Conservation (phyloP, 2,888 invertebrate genomes). For the Hirtodrosophila histrioides region DNA sequence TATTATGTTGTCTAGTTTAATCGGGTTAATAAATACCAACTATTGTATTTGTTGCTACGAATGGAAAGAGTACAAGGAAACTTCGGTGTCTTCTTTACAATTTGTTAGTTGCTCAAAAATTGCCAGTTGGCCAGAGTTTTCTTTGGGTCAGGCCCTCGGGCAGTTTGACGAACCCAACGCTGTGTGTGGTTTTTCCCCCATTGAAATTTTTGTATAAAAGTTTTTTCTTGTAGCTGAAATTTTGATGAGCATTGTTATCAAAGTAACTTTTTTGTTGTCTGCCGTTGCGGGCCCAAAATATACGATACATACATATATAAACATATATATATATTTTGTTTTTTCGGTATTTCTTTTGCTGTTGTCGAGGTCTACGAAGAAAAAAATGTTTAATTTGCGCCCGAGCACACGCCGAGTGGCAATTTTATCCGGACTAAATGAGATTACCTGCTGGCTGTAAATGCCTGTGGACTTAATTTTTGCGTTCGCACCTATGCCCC, state of each 20-base stretch:
- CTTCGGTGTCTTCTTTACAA: background rate
- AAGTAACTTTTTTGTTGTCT: slow-evolving; percentile 50
- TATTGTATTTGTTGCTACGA: too few relatives aligned
- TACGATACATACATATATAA: background rate
- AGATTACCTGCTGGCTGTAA: slow-evolving; percentile 73
- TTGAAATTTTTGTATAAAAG: slow-evolving; percentile 64
- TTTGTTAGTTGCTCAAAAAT: slow-evolving; percentile 8
- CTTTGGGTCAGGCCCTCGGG: slow-evolving; percentile 1
- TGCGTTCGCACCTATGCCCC: slow-evolving; percentile 56
- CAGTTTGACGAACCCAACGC: slow-evolving; percentile 9
- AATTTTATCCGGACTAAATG: slow-evolving; percentile 67
- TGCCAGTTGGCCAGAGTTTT: slow-evolving; percentile 10
- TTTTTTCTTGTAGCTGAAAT: slow-evolving; percentile 74
- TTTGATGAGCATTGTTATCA: slow-evolving; percentile 75
- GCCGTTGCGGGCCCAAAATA: slow-evolving; percentile 14
- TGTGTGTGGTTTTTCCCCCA: slow-evolving; percentile 47
- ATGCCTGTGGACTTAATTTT: slow-evolving; percentile 64
- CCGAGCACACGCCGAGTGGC: slow-evolving; percentile 50
- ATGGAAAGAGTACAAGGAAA: slow-evolving; percentile 8
- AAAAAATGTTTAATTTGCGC: slow-evolving; percentile 62
- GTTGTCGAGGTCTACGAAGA: background rate
- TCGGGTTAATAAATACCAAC: too few relatives aligned
- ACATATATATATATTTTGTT: slow-evolving; percentile 13
- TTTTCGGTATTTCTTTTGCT: slow-evolving; percentile 10
- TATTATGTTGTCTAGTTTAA: too few relatives aligned